phyloP scores from a whole-genome alignment of 1,140 invertebrate species.

The Mylabris phalerata region DNA sequence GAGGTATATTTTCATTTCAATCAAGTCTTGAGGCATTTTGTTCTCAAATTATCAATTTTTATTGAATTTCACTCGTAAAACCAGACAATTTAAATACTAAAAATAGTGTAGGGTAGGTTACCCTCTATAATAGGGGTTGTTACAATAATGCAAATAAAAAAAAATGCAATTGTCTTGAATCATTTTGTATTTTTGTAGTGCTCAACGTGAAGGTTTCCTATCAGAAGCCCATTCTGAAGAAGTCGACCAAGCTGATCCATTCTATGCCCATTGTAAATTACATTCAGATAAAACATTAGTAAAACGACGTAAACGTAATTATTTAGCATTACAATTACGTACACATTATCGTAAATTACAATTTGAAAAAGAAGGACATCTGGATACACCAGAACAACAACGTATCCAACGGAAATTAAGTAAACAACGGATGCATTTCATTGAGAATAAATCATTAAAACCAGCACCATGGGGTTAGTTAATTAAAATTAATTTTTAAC shows the following conservation, averaged over 20 bases:
- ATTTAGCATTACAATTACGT: slow-evolving; percentile 78
- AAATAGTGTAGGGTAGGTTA: too few relatives aligned
- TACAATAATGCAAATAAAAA: too few relatives aligned
- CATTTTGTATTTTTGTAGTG: slow-evolving; percentile 52
- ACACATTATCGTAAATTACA: slow-evolving; percentile 60
- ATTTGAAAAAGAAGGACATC: slow-evolving; percentile 46
- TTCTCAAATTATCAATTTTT: too few relatives aligned
- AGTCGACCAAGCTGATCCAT: slow-evolving; percentile 91
- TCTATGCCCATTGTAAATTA: slow-evolving; percentile 92
- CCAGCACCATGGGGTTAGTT: slow-evolving; percentile 76
- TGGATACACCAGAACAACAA: slow-evolving; percentile 58
- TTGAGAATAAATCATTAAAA: slow-evolving; percentile 63
- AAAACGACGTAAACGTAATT: slow-evolving; percentile 76
- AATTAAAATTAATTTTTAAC: neutral
- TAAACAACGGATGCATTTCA: slow-evolving; percentile 70
- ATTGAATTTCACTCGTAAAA: too few relatives aligned
- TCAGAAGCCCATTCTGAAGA: slow-evolving; percentile 91
- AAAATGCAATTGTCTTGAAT: too few relatives aligned
- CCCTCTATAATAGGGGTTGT: too few relatives aligned
- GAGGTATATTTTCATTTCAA: too few relatives aligned
- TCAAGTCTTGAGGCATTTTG: too few relatives aligned
- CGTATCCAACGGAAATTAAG: slow-evolving; percentile 70
- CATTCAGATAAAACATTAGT: slow-evolving; percentile 80
- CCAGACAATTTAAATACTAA: too few relatives aligned
- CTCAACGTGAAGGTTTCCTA: slow-evolving; percentile 85